Conservation (phyloP, 2,797 vertebrate species). For the Falco novaeseelandiae region DNA sequence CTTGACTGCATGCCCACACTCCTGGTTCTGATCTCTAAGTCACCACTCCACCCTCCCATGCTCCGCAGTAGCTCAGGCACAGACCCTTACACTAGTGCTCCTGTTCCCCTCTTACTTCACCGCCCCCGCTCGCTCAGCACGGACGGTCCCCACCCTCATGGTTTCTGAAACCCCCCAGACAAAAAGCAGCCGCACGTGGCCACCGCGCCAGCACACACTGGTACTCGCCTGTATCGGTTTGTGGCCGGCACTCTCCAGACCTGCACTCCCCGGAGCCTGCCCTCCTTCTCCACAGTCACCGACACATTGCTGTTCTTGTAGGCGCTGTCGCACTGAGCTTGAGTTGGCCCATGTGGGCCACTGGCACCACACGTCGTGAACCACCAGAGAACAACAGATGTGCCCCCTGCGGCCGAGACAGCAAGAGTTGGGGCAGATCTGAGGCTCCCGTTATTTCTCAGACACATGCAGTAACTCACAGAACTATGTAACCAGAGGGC, state of each 20-base stretch:
- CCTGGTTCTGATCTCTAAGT: not conserved
- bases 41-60: not conserved
- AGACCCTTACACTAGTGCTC: accelerated
- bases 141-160: not conserved
- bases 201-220: not conserved
- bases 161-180: not conserved
- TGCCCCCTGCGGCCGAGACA: conserved; percentile 68
- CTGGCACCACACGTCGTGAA: conserved; percentile 89
- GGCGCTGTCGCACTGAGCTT: conserved; percentile 88
- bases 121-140: not conserved
- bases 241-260: conserved; percentile 87
- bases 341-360: conserved; percentile 85
- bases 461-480: not conserved
- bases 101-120: not conserved
- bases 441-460: not conserved
- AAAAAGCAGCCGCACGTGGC: not conserved
- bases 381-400: conserved; percentile 82
- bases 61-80: not conserved
- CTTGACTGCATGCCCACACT: not conserved
- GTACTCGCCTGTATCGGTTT: conserved; percentile 84
- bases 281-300: conserved; percentile 81
- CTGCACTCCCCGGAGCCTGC: conserved; percentile 84
- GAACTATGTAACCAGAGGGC: not conserved
- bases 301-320: conserved; percentile 85
- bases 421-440: not conserved